Evolutionary conservation across 1,140 invertebrate species (phyloP).

Genomic region (Schlechtendalia chinensis): DNA sequence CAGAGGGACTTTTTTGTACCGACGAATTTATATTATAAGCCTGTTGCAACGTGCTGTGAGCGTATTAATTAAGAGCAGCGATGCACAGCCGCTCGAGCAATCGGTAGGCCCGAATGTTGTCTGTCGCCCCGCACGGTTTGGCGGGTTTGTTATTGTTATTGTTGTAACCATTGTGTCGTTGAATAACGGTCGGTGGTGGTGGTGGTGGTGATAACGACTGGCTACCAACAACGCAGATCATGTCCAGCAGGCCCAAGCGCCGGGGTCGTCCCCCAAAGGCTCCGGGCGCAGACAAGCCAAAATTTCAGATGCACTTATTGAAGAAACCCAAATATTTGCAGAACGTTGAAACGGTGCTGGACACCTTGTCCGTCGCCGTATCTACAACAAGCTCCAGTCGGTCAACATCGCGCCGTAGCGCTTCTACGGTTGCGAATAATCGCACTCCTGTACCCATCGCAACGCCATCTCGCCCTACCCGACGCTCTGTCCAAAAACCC

Average conservation of each 20-base stretch:
- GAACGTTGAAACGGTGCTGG: slow-evolving; percentile 61
- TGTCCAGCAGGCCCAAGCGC: slow-evolving; percentile 82
- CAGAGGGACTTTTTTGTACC: background rate
- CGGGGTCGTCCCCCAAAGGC: slow-evolving; percentile 85
- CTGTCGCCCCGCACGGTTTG: slow-evolving; percentile 3
- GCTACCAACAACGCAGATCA: slow-evolving; percentile 59
- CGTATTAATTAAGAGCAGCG: too few relatives aligned
- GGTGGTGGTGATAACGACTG: slow-evolving; percentile 59
- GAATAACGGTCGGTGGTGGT: slow-evolving; percentile 61
- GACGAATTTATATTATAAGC: background rate
- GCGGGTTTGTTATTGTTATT: slow-evolving; percentile 64
- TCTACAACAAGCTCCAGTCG: slow-evolving; percentile 56
- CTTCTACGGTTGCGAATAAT: slow-evolving; percentile 60
- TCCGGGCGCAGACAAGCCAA: slow-evolving; percentile 71
- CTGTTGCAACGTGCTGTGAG: too few relatives aligned
- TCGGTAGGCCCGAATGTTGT: background rate
- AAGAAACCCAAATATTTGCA: slow-evolving; percentile 89
- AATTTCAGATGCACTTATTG: slow-evolving; percentile 80
- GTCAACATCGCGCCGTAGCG: slow-evolving; percentile 10
- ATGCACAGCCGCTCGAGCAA: too few relatives aligned
- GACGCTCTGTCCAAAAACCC: slow-evolving; percentile 55
- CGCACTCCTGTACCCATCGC: slow-evolving; percentile 58
- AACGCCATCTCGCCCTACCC: slow-evolving; percentile 63
- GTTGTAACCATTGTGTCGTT: slow-evolving; percentile 57
- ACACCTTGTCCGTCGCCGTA: slow-evolving; percentile 66